Evolutionary conservation across 2,888 invertebrate species (phyloP).

Genomic region (Aphidoletes aphidimyza): DNA sequence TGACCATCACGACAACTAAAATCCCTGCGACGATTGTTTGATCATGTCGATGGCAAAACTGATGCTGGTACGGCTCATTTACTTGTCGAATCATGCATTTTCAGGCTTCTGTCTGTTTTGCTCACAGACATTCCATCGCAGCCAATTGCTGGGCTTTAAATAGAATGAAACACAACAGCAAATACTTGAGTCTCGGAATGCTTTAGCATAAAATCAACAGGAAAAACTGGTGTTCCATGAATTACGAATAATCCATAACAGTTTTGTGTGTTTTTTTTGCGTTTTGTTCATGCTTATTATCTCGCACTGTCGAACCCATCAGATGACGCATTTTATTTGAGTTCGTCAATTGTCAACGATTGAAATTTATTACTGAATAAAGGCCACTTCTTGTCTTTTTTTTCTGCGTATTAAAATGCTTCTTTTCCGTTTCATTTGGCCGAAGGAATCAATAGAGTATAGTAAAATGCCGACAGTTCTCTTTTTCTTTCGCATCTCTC

Average conservation of each 20-base stretch:
- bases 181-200: neutral
- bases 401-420: neutral
- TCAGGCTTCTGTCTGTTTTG: neutral
- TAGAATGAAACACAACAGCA: too few species aligned
- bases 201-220: neutral
- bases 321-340: neutral
- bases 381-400: neutral
- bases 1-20: constrained; percentile 32
- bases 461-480: too few species aligned
- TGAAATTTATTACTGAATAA: constrained; percentile 37
- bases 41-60: neutral
- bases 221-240: neutral
- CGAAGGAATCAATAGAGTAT: too few species aligned
- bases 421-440: neutral
- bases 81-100: neutral
- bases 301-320: neutral
- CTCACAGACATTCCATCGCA: too few species aligned
- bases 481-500: neutral
- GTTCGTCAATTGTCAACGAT: constrained; percentile 51
- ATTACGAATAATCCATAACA: neutral
- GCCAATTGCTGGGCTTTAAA: too few species aligned
- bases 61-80: constrained; percentile 1
- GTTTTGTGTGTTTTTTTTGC: neutral
- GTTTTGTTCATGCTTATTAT: neutral
- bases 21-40: neutral